Evolutionary conservation across 2,888 invertebrate genomes (phyloP).

Genomic region (Idaea dimidiata): DNA sequence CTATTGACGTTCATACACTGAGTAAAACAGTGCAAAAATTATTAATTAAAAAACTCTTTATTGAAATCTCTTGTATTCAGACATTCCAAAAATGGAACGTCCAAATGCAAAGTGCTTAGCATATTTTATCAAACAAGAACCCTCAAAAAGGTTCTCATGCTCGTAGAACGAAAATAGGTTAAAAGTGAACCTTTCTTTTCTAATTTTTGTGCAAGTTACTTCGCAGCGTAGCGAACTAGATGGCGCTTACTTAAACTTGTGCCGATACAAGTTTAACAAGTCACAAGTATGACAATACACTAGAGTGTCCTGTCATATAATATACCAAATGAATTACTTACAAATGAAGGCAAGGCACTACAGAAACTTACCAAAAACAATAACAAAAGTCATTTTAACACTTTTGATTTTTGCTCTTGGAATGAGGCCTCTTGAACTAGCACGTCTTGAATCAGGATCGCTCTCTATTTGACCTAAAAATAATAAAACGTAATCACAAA

Average conservation of each 20-base stretch:
- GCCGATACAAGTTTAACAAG: no score
- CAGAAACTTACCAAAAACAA: conserved; percentile 89
- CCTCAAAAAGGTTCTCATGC: neutral
- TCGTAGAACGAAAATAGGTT: neutral
- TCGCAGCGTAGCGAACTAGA: neutral
- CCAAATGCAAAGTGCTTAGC: no score
- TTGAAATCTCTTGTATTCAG: no score
- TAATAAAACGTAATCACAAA: no score
- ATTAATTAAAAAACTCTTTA: no score
- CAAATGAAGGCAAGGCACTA: neutral
- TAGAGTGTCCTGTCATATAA: neutral
- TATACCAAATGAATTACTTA: neutral
- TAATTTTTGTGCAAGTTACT: neutral
- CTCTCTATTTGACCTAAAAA: conserved; percentile 71
- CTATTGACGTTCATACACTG: no score
- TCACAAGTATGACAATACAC: no score
- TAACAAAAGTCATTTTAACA: conserved; percentile 98
- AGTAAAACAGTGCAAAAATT: no score
- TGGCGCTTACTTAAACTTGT: neutral
- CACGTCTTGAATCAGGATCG: conserved; percentile 84
- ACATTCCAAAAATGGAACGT: no score
- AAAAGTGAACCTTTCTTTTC: neutral
- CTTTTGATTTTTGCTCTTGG: conserved; percentile 98
- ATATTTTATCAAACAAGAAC: neutral
- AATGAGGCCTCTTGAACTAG: conserved; percentile 95